phyloP scores from a whole-genome alignment of 2,113 vertebrate species.

The Oxyura jamaicensis region DNA sequence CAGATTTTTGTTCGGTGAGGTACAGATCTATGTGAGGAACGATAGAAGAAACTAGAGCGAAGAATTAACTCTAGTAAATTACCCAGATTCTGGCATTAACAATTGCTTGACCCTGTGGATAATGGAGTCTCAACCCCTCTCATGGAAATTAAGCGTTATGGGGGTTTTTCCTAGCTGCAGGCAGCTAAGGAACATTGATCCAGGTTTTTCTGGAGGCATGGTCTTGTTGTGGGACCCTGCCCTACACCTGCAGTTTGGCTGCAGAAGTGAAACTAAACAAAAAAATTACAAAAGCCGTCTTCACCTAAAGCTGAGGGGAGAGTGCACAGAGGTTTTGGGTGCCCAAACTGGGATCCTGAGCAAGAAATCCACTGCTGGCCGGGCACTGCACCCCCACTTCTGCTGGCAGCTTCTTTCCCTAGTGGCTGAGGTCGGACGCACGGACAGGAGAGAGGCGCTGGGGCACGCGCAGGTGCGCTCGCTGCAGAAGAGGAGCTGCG shows the following conservation, averaged over 20 bases:
- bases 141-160: background rate
- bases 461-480: background rate
- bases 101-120: background rate
- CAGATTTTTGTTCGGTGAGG: background rate
- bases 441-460: rapidly evolving
- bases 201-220: background rate
- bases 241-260: background rate
- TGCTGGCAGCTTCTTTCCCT: too few relatives aligned
- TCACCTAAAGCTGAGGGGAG: background rate
- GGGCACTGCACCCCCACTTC: background rate
- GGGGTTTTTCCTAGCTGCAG: background rate
- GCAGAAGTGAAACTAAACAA: background rate
- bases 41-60: background rate
- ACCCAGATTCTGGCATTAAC: background rate
- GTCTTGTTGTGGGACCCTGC: background rate
- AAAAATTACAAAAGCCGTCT: background rate
- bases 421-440: too few relatives aligned
- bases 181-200: background rate
- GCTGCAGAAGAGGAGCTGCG: background rate
- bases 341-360: background rate
- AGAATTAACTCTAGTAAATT: background rate
- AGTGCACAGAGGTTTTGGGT: background rate
- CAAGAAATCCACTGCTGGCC: background rate
- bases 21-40: background rate
- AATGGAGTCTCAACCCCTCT: background rate